Base-by-base conservation (phyloP, 2,888 invertebrate species). In the Rhagophthalmus giganteus region DNA sequence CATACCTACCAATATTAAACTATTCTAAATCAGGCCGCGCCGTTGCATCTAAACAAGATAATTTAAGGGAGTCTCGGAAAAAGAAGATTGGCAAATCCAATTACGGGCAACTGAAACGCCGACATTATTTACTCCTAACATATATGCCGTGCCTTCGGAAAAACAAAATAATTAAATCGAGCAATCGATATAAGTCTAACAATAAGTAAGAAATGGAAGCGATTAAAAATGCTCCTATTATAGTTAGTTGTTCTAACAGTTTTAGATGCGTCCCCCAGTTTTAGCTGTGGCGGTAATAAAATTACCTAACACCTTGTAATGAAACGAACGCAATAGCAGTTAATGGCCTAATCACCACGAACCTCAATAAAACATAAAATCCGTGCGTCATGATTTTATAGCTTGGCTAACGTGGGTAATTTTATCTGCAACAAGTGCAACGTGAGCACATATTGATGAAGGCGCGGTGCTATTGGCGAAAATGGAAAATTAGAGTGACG, bases 361-460 rank as follows among this genome's bases (percentile, higher is more conserved):
- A 44, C 34, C 44, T 13, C 44, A 32, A 34, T 44, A 44, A 44
- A 44, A 44, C 44, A 44, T 44, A 34, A 44, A 44, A 44, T 44
- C 34, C 44, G 16, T 27, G 25, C 26, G 10, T 25, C 44, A 33
- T 44, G 44, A 33, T 44, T 44, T 44, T 44, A 44, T 34, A 25
- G 34, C n/a, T n/a, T 12, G 32, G 44, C 26, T 27, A 32, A 34
- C 14, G 34, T 25, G 33, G 33, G 34, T 26, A 44, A 44, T 34
- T 32, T 27, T 13, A 13, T 34, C 34, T 44, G 44, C 44, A 44
- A 44, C 34, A 34, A 34, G 44, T 44, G 44, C 26, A 34, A 27
- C 25, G 34, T 26, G 5, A 27, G 16, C 20, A 26, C 12, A 25
- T n/a, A 37, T 26, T 9, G 37, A 37, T 37, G 8, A 7, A 9